Evolutionary conservation across 2,113 vertebrate species (phyloP).

Genomic region (Aleadryas rufinucha): DNA sequence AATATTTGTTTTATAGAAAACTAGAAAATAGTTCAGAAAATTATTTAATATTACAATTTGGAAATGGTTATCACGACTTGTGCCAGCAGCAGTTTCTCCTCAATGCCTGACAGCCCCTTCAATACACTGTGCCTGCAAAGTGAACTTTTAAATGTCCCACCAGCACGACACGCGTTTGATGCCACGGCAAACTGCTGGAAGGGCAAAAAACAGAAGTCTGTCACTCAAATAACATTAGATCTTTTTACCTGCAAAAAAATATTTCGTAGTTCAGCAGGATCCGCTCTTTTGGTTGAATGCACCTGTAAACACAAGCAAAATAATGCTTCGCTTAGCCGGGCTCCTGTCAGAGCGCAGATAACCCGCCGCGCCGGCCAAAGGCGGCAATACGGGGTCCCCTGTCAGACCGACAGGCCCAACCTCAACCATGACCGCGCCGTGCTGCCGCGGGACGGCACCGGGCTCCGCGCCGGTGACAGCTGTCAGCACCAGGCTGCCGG

Average conservation of each 20-base stretch:
- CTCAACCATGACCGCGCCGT: not conserved
- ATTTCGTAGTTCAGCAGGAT: constrained; percentile 85
- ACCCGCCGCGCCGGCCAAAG: not conserved
- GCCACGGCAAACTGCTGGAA: not conserved
- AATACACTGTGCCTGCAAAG: not conserved
- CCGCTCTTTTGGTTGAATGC: constrained; percentile 86
- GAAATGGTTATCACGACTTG: not conserved
- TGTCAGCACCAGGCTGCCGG: not conserved
- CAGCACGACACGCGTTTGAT: accelerated
- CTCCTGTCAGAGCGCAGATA: not conserved
- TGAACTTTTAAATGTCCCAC: not conserved
- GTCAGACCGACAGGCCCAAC: not conserved
- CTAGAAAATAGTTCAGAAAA: not conserved
- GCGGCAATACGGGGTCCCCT: not conserved
- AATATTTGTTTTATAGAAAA: not conserved
- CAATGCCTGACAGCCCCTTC: not conserved
- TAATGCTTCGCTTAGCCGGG: not conserved
- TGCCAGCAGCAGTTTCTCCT: not conserved
- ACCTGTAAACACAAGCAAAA: constrained; percentile 72
- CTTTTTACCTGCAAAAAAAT: constrained; percentile 91
- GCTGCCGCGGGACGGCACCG: not conserved
- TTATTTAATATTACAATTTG: not conserved
- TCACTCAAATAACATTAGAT: not conserved
- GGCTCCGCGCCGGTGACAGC: constrained; percentile 16
- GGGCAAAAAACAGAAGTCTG: not conserved